phyloP scores from a whole-genome alignment of 2,113 vertebrate species.

The Meriones unguiculatus region DNA sequence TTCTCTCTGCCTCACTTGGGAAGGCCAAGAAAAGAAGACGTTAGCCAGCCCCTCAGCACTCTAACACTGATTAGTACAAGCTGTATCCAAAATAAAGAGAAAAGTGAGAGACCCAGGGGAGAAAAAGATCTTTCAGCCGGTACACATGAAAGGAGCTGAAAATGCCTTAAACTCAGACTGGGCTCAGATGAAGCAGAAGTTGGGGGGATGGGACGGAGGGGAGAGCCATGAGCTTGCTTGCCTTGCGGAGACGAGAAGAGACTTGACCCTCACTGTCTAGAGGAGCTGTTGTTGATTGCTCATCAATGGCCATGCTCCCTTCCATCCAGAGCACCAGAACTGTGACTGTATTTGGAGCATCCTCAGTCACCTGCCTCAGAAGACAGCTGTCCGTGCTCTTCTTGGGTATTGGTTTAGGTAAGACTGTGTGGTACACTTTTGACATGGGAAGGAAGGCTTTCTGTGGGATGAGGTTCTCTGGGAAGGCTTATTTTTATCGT shows the following conservation, averaged over 20 bases:
- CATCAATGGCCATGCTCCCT: neutral
- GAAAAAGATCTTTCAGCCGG: neutral
- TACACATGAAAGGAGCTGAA: neutral
- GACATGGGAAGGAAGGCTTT: neutral
- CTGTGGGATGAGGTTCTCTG: neutral
- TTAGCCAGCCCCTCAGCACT: neutral
- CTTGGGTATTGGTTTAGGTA: neutral
- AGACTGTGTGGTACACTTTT: neutral
- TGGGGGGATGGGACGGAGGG: rapidly evolving
- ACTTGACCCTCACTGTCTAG: neutral
- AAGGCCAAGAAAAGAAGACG: constrained; percentile 59
- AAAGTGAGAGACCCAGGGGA: constrained; percentile 46
- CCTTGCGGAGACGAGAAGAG: neutral
- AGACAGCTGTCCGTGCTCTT: neutral
- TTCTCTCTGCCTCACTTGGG: constrained; percentile 50
- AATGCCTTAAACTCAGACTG: constrained; percentile 31
- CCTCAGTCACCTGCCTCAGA: neutral
- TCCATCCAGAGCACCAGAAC: neutral
- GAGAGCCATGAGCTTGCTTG: neutral
- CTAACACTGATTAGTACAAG: constrained; percentile 32
- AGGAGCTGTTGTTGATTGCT: neutral
- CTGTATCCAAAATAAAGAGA: constrained; percentile 64
- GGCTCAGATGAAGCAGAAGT: neutral
- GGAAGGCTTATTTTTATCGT: neutral
- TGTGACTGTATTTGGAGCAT: neutral